Evolutionary conservation across 2,113 vertebrate genomes (phyloP).

Genomic region (Peromyscus californicus): DNA sequence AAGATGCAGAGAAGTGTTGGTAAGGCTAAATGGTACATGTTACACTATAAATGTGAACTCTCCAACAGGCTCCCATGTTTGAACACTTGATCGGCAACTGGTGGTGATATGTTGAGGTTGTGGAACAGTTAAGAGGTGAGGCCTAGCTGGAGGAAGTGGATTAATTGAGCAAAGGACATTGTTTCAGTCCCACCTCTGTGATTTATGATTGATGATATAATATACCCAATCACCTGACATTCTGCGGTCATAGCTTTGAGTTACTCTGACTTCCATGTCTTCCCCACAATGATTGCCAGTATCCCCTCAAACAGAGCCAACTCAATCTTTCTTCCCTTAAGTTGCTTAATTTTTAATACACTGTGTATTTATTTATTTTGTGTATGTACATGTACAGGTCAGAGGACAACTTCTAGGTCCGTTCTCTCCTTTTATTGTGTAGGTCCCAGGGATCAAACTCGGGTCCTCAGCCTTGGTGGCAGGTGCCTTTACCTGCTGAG

Average conservation of each 20-base stretch:
- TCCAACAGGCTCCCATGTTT: neutral
- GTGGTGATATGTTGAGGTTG: neutral
- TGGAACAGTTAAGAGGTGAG: neutral
- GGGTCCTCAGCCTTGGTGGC: neutral
- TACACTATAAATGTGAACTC: neutral
- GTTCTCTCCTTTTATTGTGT: neutral
- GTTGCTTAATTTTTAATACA: neutral
- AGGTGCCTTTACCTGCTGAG: neutral
- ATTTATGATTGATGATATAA: neutral
- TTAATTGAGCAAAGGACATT: neutral
- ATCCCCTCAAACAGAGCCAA: neutral
- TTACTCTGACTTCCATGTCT: neutral
- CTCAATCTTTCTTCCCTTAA: neutral
- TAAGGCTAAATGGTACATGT: neutral
- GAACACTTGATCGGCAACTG: neutral
- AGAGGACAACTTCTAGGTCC: neutral
- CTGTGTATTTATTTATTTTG: neutral
- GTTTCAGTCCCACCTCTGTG: neutral
- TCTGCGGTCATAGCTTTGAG: neutral
- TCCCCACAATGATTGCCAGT: neutral
- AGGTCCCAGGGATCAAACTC: neutral
- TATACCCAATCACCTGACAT: neutral
- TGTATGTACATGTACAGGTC: neutral
- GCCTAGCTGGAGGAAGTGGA: neutral
- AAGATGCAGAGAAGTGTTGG: neutral